phyloP scores from a whole-genome alignment of 2,888 invertebrate species.

The Thysanoteuthis rhombus region DNA sequence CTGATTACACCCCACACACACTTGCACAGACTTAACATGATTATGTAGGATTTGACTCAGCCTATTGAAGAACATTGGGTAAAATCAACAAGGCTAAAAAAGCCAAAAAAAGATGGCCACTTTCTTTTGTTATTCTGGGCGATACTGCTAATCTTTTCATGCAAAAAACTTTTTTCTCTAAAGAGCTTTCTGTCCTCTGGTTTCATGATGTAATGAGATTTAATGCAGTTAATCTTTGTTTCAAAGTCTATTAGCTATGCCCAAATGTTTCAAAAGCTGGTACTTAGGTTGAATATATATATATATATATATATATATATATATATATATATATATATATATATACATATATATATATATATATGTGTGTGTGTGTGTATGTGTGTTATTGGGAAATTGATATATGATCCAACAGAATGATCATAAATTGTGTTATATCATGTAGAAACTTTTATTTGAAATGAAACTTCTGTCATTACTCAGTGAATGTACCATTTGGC shows the following conservation, averaged over 20 bases:
- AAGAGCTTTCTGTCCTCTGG: background rate
- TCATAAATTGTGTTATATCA: too few relatives aligned
- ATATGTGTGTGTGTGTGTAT: too few relatives aligned
- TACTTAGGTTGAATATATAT: background rate
- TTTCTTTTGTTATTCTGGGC: background rate
- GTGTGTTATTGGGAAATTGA: too few relatives aligned
- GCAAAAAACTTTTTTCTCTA: background rate
- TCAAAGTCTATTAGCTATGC: background rate
- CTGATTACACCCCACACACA: background rate
- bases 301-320: too few relatives aligned
- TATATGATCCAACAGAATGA: too few relatives aligned
- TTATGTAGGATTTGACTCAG: background rate
- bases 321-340: too few relatives aligned
- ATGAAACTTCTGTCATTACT: too few relatives aligned
- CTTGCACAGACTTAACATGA: too few relatives aligned
- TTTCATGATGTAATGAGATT: background rate
- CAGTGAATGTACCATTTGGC: too few relatives aligned
- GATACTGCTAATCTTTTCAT: background rate
- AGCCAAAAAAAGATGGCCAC: background rate
- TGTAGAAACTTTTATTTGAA: too few relatives aligned
- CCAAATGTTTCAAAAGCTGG: background rate
- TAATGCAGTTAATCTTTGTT: background rate
- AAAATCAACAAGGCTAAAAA: background rate
- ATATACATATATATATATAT: too few relatives aligned
- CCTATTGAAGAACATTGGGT: background rate